Base-by-base conservation (phyloP, 1,140 invertebrate genomes). In the Lepidurus arcticus region DNA sequence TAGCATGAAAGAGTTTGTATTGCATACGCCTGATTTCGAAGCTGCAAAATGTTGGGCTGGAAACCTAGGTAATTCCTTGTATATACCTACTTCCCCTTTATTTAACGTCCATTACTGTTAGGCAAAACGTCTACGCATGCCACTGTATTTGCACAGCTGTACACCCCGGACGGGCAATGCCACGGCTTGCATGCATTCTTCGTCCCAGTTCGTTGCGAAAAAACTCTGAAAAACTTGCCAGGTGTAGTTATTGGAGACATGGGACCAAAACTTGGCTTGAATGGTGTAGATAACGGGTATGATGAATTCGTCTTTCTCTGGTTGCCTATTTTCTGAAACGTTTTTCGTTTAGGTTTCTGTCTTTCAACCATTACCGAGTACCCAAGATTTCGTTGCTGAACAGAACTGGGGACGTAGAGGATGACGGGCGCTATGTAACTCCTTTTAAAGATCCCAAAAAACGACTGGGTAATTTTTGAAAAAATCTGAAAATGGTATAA, bases 1-100 rank as follows among this genome's bases (percentile, higher is more conserved):
- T 0, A 85, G 85, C 26, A 90, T 88, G 9, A 86, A 92, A 86
- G 90, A 92, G 84, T 98, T 98, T 86, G 88, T 97, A 42, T 87
- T 98, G 10, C 90, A 97, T 83, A 94, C 96, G 0, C 95, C 96
- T 0, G 93, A 96, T 85, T 94, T 97, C 87, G 92, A 97, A 85
- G 94, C 95, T 42, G 93, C 94, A 73, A 98, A 98, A 88, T 96
- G 94, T 86, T 98, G 96, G 96, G 89, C 92, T 82, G 95, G 94
- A 81, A 93, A 93, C 86, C 87, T 97, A 86, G 93, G 94, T 90
- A 88, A 86, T 79, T 73, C 34, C 44, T 21, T 79, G 65, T 53
- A n/a, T 53, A n/a, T 74, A 2, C 42, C 21, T 73, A 21, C 9
- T 9, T 11, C 16, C 21, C 45, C 21, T 44, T 42, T 75, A 73